Conservation (phyloP, 2,888 invertebrate species). For the Sthenelais limicola region DNA sequence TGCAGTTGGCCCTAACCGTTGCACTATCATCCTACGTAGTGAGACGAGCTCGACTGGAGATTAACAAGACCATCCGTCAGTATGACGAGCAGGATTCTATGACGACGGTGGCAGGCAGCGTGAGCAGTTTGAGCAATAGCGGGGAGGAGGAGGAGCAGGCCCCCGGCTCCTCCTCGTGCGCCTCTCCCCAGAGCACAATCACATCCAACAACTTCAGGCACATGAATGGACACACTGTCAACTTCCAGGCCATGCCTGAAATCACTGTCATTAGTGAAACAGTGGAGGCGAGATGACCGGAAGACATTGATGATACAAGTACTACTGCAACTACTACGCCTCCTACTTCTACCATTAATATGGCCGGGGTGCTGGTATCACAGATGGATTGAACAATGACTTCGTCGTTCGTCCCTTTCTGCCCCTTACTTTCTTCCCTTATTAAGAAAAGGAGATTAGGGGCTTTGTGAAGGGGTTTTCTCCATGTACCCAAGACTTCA, state of each 20-base stretch:
- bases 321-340: too few relatives aligned
- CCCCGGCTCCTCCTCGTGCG: not conserved
- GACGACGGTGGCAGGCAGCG: slow-evolving; percentile 17
- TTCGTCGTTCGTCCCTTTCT: too few relatives aligned
- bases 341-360: too few relatives aligned
- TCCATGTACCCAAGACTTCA: too few relatives aligned
- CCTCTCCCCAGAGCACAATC: not conserved
- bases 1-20: slow-evolving; percentile 30
- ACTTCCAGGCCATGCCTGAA: not conserved
- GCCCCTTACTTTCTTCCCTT: too few relatives aligned
- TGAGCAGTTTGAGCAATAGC: not conserved
- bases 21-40: slow-evolving; percentile 39
- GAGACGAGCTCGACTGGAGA: slow-evolving; percentile 26
- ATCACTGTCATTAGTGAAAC: slow-evolving; percentile 5
- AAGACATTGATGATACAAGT: too few relatives aligned
- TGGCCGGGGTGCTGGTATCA: too few relatives aligned
- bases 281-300: slow-evolving; percentile 23
- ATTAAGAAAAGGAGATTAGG: too few relatives aligned
- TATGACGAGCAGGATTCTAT: slow-evolving; percentile 27
- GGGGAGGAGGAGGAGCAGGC: not conserved
- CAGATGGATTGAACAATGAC: too few relatives aligned
- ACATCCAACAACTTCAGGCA: too few relatives aligned
- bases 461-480: too few relatives aligned
- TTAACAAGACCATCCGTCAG: slow-evolving; percentile 31
- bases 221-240: slow-evolving; percentile 15